Evolutionary conservation across 2,888 invertebrate genomes (phyloP), one percentile per base, ranked within the genome.

Genomic region (Ethmia dodecea): DNA sequence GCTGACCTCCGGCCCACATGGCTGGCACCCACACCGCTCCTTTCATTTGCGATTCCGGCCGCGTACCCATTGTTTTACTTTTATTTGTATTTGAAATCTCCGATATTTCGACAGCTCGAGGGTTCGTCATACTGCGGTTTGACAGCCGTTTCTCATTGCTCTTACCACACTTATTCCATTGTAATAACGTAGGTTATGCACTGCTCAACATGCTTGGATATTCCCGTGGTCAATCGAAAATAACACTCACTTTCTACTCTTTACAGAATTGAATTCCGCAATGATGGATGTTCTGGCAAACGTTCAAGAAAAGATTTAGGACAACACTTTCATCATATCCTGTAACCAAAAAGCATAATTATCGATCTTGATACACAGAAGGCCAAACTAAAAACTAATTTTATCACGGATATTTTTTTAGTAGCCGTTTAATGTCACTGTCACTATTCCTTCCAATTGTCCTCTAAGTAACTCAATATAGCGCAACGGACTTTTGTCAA

Each of bases 1-100:
- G 46, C 55, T 73, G 79, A 79, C 84, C 84, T 84, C 77, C 75
- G 66, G 60, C 84, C 84, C 83, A 84, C 84, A 83, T 80, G 75
- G 55, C 65, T 49, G 52, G 37, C 66, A 52, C 83, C 81, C 73
- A 79, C 81, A 71, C 70, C 55, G 50, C 47, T 56, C 18, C 6
- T 45, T 46, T 60, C 64, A 80, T 78, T 79, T 78, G 70, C 62
- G 57, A 84, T 83, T 83, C 81, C 59, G 66, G 65, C 63, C 70
- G 73, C 80, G 75, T 74, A 58, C 43, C 71, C 73, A 77, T 78
- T 83, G 81, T 83, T 70, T 76, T 67, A 75, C 67, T 75, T 79
- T 76, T 75, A 74, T 77, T 71, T 64, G 55, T 67, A 79, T 72
- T 72, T 57, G 61, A 56, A 62, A 68, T 65, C 62, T 49, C 52